Evolutionary conservation across 2,797 vertebrate species (phyloP).

Genomic region (Hemitrygon akajei): DNA sequence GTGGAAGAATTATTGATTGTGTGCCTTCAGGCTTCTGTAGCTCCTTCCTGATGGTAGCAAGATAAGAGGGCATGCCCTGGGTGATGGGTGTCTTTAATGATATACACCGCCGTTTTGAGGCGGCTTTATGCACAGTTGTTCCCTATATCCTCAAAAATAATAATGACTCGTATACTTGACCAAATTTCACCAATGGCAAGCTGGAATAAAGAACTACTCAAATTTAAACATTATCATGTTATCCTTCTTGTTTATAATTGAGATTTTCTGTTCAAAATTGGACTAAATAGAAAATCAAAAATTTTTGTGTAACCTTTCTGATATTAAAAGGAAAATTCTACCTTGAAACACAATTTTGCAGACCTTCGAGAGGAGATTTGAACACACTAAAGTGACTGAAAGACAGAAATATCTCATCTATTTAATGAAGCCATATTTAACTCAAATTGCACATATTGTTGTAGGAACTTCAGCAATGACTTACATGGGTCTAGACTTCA

Average conservation of each 20-base stretch:
- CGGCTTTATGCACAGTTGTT: no score
- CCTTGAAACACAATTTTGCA: neutral
- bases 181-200: neutral
- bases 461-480: neutral
- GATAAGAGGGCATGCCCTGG: no score
- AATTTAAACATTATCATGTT: neutral
- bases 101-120: no score
- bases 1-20: no score
- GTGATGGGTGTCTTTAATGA: no score
- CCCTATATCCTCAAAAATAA: neutral
- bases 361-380: neutral
- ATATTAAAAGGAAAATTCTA: neutral
- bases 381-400: neutral
- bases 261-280: neutral
- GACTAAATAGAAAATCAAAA: neutral
- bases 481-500: neutral
- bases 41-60: no score
- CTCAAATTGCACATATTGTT: no score
- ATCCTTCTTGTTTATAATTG: neutral
- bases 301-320: neutral
- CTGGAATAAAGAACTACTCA: neutral
- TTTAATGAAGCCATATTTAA: no score
- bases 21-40: no score
- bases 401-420: neutral
- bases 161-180: neutral